Percentiles rank a stretch among this genome's conserved stretches.
Conservation (phyloP, 2,888 invertebrate genomes). For the Agrotis clavis region DNA sequence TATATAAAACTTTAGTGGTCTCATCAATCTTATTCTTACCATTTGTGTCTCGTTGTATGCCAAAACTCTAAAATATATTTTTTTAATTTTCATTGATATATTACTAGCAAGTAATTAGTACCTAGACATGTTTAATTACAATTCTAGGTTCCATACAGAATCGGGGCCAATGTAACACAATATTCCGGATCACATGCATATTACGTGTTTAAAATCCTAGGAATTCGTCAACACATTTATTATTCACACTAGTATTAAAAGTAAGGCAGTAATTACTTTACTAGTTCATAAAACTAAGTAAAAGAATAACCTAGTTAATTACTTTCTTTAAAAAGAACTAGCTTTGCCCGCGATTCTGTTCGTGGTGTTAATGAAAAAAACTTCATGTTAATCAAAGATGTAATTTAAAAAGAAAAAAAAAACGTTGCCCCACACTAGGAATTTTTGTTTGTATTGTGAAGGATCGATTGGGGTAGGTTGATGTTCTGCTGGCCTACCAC, state of each 20-base stretch:
- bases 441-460: too few relatives aligned
- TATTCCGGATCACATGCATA: constrained; percentile 40
- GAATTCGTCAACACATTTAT: constrained; percentile 44
- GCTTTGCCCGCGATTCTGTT: neutral
- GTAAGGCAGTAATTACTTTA: constrained; percentile 45
- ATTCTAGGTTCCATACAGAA: constrained; percentile 7
- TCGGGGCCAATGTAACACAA: constrained; percentile 40
- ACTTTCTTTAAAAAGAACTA: constrained; percentile 27
- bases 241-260: constrained; percentile 48
- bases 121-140: constrained; percentile 10
- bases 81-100: too few relatives aligned
- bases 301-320: constrained; percentile 54
- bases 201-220: constrained; percentile 38
- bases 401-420: too few relatives aligned
- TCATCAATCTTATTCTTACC: too few relatives aligned
- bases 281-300: constrained; percentile 43
- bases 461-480: too few relatives aligned
- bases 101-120: neutral
- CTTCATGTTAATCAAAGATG: neutral
- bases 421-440: too few relatives aligned
- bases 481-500: too few relatives aligned
- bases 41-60: too few relatives aligned
- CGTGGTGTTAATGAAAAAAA: neutral
- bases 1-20: too few relatives aligned
- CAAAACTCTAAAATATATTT: too few relatives aligned